Evolutionary conservation across 2,888 invertebrate genomes (phyloP).

Genomic region (Melanotus villosus): DNA sequence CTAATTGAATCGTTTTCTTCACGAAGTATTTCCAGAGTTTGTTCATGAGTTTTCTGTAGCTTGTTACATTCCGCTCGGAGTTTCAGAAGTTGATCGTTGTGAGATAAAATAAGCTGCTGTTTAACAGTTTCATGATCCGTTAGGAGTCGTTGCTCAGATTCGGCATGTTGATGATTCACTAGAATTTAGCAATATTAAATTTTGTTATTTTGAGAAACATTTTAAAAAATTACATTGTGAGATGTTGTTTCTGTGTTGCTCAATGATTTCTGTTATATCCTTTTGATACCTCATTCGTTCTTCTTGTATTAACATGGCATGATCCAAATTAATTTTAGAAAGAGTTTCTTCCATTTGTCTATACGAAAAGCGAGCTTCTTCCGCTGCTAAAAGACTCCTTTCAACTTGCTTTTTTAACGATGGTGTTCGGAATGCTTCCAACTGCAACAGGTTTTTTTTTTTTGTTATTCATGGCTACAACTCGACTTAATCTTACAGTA

Average conservation of each 20-base stretch:
- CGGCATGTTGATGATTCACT: constrained; percentile 64
- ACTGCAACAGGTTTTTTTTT: constrained; percentile 66
- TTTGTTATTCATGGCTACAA: too few relatives aligned
- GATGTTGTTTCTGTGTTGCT: constrained; percentile 59
- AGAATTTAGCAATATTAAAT: constrained; percentile 53
- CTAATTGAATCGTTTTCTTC: constrained; percentile 67
- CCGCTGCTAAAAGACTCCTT: constrained; percentile 68
- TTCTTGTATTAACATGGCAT: constrained; percentile 63
- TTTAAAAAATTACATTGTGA: constrained; percentile 63
- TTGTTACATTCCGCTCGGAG: constrained; percentile 62
- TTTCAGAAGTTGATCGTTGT: constrained; percentile 61
- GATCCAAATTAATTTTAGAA: constrained; percentile 64
- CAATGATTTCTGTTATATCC: constrained; percentile 60
- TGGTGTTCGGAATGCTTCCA: constrained; percentile 75
- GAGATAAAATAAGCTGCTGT: constrained; percentile 54
- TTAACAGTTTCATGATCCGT: constrained; percentile 57
- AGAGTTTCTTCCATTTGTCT: constrained; percentile 69
- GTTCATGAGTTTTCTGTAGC: constrained; percentile 64
- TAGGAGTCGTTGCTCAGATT: constrained; percentile 59
- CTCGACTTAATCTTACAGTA: too few relatives aligned
- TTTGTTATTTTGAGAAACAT: too few relatives aligned
- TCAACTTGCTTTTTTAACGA: constrained; percentile 69
- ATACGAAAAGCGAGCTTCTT: constrained; percentile 65
- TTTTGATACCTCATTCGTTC: constrained; percentile 60
- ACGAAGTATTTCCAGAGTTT: constrained; percentile 64